Evolutionary conservation across 2,797 vertebrate genomes (phyloP), one percentile per base, ranked within the genome.

Genomic region (Malacoraja senta): DNA sequence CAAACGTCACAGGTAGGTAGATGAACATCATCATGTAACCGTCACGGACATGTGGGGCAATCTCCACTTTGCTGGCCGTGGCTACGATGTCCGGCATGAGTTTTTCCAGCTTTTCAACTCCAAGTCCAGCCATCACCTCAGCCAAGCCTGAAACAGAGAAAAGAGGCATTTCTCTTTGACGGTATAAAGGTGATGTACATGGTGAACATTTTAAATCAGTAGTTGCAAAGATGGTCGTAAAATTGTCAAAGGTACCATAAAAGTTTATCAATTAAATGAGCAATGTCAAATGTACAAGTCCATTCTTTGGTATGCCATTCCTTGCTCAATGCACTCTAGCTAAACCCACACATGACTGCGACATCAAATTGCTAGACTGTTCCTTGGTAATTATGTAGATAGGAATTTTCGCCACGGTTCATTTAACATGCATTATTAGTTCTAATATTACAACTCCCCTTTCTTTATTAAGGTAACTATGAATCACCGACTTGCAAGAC

Each of bases 11-110:
- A 0, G 99, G 99, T 94, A 99, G 96, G 95, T 99, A 99, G 96
- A 99, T 99, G 95, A 99, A 99, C 99, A 99, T 99, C 99, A 99
- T 99, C 94, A 99, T 99, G 95, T 99, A 99, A 93, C 99, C 99
- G n/a, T 99, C 99, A 93, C 99, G 97, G 94, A 99, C 99, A 0
- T 99, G 98, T 35, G 99, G 99, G 1, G 99, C 98, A 7, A 99
- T 99, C 95, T 99, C 99, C 94, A 98, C 95, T 95, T 99, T 99
- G 96, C 98, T 98, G 95, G 99, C 99, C 0, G 98, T 99, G 38
- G 98, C 98, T 90, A 99, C 99, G 24, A 99, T 99, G 93, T 99
- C 99, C 32, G 99, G 99, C 98, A 99, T 99, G 95, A 99, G 96
- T 94, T 99, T 99, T 93, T 99, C 98, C 94, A 99, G 96, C 95